phyloP scores from a whole-genome alignment of 2,113 vertebrate genomes.

The Ciconia boyciana region DNA sequence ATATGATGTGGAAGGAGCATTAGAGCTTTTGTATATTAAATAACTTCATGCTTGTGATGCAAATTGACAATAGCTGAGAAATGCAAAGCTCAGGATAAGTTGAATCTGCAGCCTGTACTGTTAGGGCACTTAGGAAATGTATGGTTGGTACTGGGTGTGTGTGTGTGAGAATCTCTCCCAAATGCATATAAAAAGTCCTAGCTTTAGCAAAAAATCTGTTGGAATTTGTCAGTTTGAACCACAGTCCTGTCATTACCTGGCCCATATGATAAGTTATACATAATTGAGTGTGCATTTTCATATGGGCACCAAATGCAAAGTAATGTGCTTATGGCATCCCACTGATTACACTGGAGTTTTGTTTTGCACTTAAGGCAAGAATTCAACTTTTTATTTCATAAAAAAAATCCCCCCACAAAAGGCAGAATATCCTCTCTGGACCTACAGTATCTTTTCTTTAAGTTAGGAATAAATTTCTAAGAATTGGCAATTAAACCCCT shows the following conservation, averaged over 20 bases:
- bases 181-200: background rate
- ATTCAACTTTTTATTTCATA: background rate
- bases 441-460: background rate
- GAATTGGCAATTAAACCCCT: background rate
- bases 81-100: constrained; percentile 38
- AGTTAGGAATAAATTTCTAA: background rate
- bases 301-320: background rate
- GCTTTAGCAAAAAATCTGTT: background rate
- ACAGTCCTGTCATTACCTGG: background rate
- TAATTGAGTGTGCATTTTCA: background rate
- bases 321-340: background rate
- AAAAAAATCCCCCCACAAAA: accelerated
- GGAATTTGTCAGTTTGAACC: background rate
- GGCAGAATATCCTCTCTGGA: background rate
- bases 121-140: background rate
- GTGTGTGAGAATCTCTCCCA: background rate
- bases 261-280: background rate
- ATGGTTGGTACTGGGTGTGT: background rate
- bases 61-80: constrained; percentile 52
- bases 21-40: constrained; percentile 56
- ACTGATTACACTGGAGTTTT: background rate
- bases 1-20: background rate
- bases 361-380: background rate
- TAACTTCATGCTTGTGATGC: constrained; percentile 52
- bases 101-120: background rate